Evolutionary conservation across 2,113 vertebrate species (phyloP).

Genomic region (Heterocephalus glaber): DNA sequence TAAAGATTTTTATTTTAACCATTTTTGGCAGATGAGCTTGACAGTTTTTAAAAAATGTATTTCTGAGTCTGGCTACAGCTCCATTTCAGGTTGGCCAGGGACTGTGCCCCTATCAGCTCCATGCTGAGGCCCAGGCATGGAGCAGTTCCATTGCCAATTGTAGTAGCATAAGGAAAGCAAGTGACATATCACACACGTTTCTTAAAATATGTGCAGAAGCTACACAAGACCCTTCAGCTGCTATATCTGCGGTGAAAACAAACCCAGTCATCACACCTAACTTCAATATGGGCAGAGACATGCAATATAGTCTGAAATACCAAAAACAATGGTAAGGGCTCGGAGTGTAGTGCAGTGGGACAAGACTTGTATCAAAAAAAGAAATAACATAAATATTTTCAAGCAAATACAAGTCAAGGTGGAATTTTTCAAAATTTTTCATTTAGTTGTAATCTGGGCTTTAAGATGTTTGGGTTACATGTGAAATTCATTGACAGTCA

Average conservation of each 20-base stretch:
- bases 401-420: neutral
- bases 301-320: neutral
- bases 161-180: neutral
- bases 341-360: too few relatives aligned
- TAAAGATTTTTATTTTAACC: neutral
- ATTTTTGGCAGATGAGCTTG: neutral
- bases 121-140: neutral
- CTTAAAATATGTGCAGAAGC: neutral
- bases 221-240: neutral
- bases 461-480: neutral
- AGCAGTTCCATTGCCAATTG: neutral
- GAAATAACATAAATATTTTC: neutral
- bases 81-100: neutral
- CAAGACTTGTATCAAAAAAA: fast-evolving
- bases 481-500: neutral
- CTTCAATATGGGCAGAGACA: neutral
- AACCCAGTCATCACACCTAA: neutral
- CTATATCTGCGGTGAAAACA: neutral
- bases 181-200: neutral
- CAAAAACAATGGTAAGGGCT: neutral
- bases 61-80: neutral
- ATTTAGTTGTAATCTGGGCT: neutral
- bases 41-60: neutral
- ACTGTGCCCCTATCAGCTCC: fast-evolving
- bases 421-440: neutral